Percentiles rank a stretch among this genome's conserved stretches.
Conservation (phyloP, 2,797 vertebrate genomes). For the Microchirus variegatus region DNA sequence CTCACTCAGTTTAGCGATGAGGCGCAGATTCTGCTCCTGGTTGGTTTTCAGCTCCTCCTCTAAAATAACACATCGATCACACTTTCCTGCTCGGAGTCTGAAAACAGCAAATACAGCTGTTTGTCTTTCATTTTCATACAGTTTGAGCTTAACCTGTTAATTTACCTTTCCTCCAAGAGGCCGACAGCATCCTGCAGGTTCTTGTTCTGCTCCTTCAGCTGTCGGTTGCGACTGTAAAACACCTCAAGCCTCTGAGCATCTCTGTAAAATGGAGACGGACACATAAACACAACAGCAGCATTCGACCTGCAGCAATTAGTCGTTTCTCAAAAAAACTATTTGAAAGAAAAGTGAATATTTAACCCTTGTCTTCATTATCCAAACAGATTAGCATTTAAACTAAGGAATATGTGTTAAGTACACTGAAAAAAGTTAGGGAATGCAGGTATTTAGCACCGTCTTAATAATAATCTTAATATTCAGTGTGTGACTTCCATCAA, state of each 20-base stretch:
- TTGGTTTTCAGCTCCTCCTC: conserved; percentile 88
- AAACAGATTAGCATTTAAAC: too few relatives aligned
- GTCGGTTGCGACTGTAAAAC: conserved; percentile 92
- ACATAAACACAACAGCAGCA: neutral
- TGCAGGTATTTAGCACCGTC: too few relatives aligned
- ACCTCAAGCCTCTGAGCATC: conserved; percentile 94
- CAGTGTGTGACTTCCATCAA: too few relatives aligned
- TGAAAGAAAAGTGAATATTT: too few relatives aligned
- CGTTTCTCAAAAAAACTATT: too few relatives aligned
- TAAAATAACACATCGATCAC: conserved; percentile 87
- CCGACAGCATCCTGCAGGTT: conserved; percentile 87
- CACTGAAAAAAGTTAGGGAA: too few relatives aligned
- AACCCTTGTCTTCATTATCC: too few relatives aligned
- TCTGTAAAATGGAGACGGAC: conserved; percentile 66
- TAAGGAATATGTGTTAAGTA: too few relatives aligned
- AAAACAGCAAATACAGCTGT: neutral
- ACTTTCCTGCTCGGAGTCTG: conserved; percentile 85
- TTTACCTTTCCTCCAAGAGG: conserved; percentile 90
- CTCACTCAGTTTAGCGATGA: conserved; percentile 91
- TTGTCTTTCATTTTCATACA: neutral
- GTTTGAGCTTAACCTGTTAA: neutral
- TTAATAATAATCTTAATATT: too few relatives aligned
- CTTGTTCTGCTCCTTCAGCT: conserved; percentile 92
- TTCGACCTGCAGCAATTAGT: too few relatives aligned
- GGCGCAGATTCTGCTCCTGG: conserved; percentile 83